phyloP scores from a whole-genome alignment of 2,113 vertebrate genomes.

The Mormyrus lacerda region DNA sequence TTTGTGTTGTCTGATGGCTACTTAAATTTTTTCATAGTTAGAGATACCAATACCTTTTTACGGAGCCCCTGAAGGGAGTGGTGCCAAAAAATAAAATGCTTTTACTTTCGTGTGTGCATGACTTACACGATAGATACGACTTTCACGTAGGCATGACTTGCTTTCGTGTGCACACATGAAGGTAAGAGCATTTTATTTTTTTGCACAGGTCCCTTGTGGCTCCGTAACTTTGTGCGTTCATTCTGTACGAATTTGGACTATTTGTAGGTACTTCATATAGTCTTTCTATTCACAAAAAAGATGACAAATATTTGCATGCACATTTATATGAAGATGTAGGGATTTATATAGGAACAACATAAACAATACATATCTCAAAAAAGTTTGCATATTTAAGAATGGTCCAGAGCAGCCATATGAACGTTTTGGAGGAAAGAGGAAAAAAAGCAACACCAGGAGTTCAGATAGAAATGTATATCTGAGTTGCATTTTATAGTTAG shows the following conservation, averaged over 20 bases:
- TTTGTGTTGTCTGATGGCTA: neutral
- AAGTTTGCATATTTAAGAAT: neutral
- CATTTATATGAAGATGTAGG: neutral
- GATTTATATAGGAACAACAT: neutral
- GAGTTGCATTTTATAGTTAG: neutral
- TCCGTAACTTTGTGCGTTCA: neutral
- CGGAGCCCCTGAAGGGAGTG: too few species aligned
- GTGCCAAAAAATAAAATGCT: neutral
- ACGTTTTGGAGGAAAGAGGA: too few species aligned
- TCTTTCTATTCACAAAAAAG: neutral
- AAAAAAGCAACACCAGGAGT: neutral
- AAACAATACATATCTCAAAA: neutral
- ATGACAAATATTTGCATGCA: neutral
- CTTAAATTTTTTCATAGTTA: neutral
- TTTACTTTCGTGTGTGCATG: neutral
- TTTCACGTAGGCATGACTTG: too few species aligned
- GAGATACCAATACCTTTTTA: neutral
- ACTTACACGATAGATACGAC: too few species aligned
- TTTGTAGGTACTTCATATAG: neutral
- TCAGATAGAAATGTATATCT: neutral
- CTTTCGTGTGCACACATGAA: too few species aligned
- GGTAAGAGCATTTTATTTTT: too few species aligned
- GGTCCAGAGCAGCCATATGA: too few species aligned
- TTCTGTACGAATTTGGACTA: neutral
- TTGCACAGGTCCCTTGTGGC: too few species aligned